These are phyloP conservation scores for Chamaea fasciata DNA, from an alignment of 2,113 vertebrate genomes.

Conservation along the genomic window DNA sequence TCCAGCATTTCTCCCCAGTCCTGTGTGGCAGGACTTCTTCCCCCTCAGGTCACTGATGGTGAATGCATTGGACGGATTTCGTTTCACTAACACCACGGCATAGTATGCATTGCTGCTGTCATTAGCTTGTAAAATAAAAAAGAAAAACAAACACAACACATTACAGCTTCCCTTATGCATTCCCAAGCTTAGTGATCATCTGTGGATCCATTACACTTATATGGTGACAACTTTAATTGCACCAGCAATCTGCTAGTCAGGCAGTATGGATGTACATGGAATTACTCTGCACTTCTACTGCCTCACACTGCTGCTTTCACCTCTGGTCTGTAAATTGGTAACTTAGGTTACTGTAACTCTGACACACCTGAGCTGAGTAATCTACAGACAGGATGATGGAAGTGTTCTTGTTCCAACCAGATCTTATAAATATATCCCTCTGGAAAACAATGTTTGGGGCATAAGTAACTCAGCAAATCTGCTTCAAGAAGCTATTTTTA, in stretches of 20 bases:
- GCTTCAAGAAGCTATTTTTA: background rate
- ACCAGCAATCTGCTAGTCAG: background rate
- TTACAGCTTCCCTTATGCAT: background rate
- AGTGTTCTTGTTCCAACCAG: background rate
- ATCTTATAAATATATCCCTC: background rate
- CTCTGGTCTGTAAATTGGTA: background rate
- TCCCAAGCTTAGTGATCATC: background rate
- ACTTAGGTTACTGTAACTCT: too few relatives aligned
- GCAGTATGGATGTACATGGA: background rate
- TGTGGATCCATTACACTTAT: background rate
- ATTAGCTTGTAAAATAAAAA: constrained; percentile 62
- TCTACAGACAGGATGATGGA: background rate
- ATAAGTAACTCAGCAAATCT: background rate
- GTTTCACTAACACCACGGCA: constrained; percentile 84
- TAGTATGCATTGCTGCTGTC: constrained; percentile 78
- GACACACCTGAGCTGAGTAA: background rate
- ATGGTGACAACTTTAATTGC: background rate
- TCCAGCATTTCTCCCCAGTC: constrained; percentile 78
- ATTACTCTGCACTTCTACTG: background rate
- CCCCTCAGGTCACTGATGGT: constrained; percentile 79
- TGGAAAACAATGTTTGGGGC: background rate
- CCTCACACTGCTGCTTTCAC: background rate
- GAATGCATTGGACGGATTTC: constrained; percentile 69
- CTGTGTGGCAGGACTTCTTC: constrained; percentile 86
- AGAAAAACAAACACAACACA: background rate